Evolutionary conservation across 2,888 invertebrate species (phyloP).

Genomic region (Euproctis similis): DNA sequence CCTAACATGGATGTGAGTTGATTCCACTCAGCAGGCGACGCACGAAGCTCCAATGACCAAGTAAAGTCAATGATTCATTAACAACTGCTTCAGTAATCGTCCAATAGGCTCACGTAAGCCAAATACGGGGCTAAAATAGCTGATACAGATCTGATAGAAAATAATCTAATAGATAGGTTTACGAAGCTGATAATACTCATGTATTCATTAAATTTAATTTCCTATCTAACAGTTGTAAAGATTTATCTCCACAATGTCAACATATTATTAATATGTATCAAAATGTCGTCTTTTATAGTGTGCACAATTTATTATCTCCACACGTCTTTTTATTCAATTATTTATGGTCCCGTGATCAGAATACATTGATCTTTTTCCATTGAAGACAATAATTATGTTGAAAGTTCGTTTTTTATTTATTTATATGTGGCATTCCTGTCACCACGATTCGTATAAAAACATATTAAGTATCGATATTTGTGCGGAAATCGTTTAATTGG

Average conservation of each 20-base stretch:
- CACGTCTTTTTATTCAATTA: conserved; percentile 18
- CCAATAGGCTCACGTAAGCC: not conserved
- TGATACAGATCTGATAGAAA: too few relatives aligned
- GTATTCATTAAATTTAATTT: too few relatives aligned
- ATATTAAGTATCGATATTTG: conserved; percentile 17
- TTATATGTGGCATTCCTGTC: conserved; percentile 2
- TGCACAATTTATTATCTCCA: conserved; percentile 30
- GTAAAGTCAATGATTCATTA: conserved; percentile 17
- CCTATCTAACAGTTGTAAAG: too few relatives aligned
- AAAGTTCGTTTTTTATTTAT: conserved; percentile 2
- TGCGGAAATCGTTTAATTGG: conserved; percentile 41
- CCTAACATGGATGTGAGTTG: not conserved
- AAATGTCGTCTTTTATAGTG: conserved; percentile 19
- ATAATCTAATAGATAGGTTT: too few relatives aligned
- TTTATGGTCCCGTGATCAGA: conserved; percentile 9
- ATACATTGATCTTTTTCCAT: conserved; percentile 6
- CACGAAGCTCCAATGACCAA: conserved; percentile 13
- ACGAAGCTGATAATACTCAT: too few relatives aligned
- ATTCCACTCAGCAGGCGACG: conserved; percentile 4
- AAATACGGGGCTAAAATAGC: too few relatives aligned
- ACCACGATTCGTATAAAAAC: not conserved
- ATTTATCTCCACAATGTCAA: conserved; percentile 1
- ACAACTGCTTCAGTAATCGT: conserved; percentile 4
- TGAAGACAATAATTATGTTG: not conserved
- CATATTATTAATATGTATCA: conserved; percentile 15